Conservation (phyloP, 2,113 vertebrate genomes). For the Labrus mixtus region DNA sequence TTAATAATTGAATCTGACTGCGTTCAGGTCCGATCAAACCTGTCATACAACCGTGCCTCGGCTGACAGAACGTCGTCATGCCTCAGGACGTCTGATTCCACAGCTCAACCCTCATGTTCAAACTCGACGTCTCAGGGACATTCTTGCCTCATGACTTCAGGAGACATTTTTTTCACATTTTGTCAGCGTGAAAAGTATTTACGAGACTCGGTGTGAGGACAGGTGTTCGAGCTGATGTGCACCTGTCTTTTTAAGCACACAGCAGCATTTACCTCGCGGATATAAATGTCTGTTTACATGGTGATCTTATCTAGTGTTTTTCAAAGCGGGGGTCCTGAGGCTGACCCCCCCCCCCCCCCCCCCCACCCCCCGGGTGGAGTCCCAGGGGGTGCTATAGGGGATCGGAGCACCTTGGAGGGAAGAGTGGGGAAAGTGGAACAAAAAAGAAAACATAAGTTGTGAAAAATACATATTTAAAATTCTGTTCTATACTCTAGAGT, state of each 20-base stretch:
- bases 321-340: too few species aligned
- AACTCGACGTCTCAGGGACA: slow-evolving; percentile 41
- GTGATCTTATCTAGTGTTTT: neutral
- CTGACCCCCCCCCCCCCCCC: too few species aligned
- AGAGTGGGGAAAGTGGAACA: too few species aligned
- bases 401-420: too few species aligned
- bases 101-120: slow-evolving; percentile 22
- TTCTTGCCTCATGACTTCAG: slow-evolving; percentile 44
- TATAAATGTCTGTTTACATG: slow-evolving; percentile 9
- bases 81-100: slow-evolving; percentile 4
- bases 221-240: slow-evolving; percentile 8
- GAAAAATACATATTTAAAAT: too few species aligned
- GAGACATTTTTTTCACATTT: neutral
- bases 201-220: neutral
- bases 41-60: neutral
- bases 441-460: too few species aligned
- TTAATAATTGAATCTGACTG: slow-evolving; percentile 9
- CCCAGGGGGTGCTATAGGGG: too few species aligned
- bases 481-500: too few species aligned
- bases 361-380: too few species aligned
- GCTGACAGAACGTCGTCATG: neutral
- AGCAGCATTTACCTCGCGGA: neutral
- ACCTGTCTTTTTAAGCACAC: neutral
- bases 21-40: slow-evolving; percentile 11
- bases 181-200: slow-evolving; percentile 8